Base-by-base conservation (phyloP, 2,797 vertebrate species). In the Psittacula echo region DNA sequence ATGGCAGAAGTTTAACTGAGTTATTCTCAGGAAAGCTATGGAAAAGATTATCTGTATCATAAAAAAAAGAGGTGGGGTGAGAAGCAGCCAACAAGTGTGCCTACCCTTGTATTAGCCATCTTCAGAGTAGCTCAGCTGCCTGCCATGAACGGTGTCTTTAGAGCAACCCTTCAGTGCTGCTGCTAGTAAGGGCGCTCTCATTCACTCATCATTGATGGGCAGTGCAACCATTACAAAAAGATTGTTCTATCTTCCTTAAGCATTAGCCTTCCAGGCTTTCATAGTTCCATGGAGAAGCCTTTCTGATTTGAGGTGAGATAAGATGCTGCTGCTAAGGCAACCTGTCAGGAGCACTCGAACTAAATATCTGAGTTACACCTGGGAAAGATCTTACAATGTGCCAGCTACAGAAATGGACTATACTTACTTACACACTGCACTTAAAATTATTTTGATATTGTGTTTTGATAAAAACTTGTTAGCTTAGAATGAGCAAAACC, bases 181-280 rank as follows among this genome's bases (percentile, higher is more conserved):
- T 80, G 45, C 60, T 78, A 73, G 76, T 24, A 68, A 87, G 77
- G 85, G 80, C n/a, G 11, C 73, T 92, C 76, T 78, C 86, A 67
- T 64, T 79, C 89, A 37, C 67, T 80, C 82, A 70, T 71, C 75
- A 41, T 73, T 85, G 83, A 92, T 67, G 65, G 73, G 56, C 58
- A 37, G 37, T 56, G 79, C 80, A 83, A 78, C 89, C 78, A 68
- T 71, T 94, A 76, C 60, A 92, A 75, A 93, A 84, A 82, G 58
- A 89, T 71, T 92, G 80, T 80, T 90, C 83, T 78, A 19, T 91
- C 70, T 84, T 89, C 89, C 84, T 96, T 53, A 89, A 94, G 37
- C 29, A 67, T 85, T 71, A 81, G 34, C 67, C 74, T 92, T 89
- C 66, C 85, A 93, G 71, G 10, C 58, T 93, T 94, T 86, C 78